Conservation (phyloP, 2,113 vertebrate genomes). For the Tinamus guttatus region DNA sequence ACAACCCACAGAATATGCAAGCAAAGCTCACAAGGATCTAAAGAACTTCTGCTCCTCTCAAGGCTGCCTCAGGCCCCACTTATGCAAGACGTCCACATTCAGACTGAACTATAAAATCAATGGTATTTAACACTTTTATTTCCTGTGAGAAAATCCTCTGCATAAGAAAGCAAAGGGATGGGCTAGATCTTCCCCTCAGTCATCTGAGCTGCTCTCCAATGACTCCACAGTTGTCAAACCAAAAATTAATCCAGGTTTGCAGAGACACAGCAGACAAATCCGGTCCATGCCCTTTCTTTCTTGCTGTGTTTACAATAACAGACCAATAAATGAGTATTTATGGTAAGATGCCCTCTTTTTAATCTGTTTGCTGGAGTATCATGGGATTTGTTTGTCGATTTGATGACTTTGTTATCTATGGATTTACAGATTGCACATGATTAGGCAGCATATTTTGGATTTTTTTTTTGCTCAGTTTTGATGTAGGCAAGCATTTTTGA, state of each 20-base stretch:
- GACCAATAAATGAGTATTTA: constrained; percentile 3
- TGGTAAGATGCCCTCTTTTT: background rate
- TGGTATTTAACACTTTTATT: background rate
- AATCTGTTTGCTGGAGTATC: constrained; percentile 39
- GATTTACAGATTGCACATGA: constrained; percentile 18
- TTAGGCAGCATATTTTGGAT: background rate
- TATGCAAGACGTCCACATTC: background rate
- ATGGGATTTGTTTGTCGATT: constrained; percentile 26
- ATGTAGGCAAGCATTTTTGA: background rate
- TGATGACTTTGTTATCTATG: constrained; percentile 16
- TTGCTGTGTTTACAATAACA: background rate
- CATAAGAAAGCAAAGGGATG: background rate
- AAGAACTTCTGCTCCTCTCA: background rate
- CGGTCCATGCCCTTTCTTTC: background rate
- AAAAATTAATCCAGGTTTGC: constrained; percentile 43
- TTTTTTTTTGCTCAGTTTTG: background rate
- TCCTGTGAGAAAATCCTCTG: background rate
- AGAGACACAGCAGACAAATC: background rate
- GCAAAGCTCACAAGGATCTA: background rate
- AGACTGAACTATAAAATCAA: background rate
- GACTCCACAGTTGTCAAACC: background rate
- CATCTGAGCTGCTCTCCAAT: background rate
- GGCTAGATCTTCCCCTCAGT: background rate
- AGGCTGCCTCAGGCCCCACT: background rate
- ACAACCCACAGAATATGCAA: background rate